Evolutionary conservation across 2,888 invertebrate species (phyloP).

Genomic region (Luffia ferchaultella): DNA sequence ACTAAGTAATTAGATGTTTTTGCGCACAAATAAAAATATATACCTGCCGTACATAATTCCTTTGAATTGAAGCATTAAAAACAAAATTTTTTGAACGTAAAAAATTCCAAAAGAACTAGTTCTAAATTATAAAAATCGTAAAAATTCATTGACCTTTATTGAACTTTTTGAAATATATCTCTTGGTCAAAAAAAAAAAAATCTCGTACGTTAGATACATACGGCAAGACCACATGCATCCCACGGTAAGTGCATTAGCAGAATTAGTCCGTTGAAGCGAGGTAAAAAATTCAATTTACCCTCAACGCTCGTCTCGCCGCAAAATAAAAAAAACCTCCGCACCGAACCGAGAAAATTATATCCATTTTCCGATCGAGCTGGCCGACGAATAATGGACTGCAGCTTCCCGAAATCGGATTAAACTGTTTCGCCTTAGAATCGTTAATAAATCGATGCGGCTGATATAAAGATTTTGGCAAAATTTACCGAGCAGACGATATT

Average conservation of each 20-base stretch:
- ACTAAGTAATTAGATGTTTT: too few relatives aligned
- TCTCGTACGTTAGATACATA: too few relatives aligned
- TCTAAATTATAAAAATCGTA: too few relatives aligned
- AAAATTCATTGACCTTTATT: too few relatives aligned
- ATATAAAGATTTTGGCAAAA: not conserved
- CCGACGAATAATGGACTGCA: constrained; percentile 36
- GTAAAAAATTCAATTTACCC: constrained; percentile 61
- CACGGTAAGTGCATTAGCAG: constrained; percentile 51
- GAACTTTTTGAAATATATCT: too few relatives aligned
- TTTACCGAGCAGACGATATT: not conserved
- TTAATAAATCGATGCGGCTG: constrained; percentile 24
- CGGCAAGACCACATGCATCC: constrained; percentile 41
- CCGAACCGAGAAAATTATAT: constrained; percentile 49
- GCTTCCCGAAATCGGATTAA: constrained; percentile 51
- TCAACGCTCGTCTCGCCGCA: constrained; percentile 32
- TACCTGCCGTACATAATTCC: too few relatives aligned
- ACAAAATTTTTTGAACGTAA: too few relatives aligned
- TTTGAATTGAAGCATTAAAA: too few relatives aligned
- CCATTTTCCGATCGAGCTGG: constrained; percentile 40
- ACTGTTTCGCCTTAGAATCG: constrained; percentile 33
- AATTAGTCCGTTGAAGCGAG: constrained; percentile 56
- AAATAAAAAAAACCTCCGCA: constrained; percentile 31
- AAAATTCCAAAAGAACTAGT: too few relatives aligned
- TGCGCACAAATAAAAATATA: too few relatives aligned
- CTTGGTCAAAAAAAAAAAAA: too few relatives aligned